Percentiles rank a stretch among this genome's conserved stretches.
These are phyloP conservation scores for Bombus breviceps DNA, from an alignment of 1,140 invertebrate species.

Conservation along the genomic window DNA sequence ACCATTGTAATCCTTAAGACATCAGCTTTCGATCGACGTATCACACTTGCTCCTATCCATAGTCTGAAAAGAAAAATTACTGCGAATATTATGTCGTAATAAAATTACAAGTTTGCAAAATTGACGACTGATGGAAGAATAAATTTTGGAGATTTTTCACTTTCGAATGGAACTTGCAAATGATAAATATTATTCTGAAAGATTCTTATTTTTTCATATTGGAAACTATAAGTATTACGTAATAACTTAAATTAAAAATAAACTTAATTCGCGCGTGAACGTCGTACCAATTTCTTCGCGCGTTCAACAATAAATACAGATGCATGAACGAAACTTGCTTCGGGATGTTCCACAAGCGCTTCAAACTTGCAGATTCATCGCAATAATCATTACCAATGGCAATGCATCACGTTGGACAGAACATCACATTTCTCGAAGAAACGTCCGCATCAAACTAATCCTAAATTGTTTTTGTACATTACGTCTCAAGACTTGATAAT, in stretches of 20 bases:
- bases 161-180: too few species aligned
- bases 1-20: too few species aligned
- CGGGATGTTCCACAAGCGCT: not conserved
- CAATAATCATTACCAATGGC: conserved; percentile 15
- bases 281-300: not conserved
- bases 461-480: not conserved
- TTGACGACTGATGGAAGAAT: too few species aligned
- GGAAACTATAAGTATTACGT: not conserved
- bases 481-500: too few species aligned
- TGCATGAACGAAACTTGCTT: not conserved
- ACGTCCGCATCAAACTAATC: not conserved
- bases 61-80: too few species aligned
- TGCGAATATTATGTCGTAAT: too few species aligned
- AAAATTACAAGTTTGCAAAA: too few species aligned
- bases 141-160: too few species aligned
- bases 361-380: conserved; percentile 21
- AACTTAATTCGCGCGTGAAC: not conserved
- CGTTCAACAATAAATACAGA: not conserved
- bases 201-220: not conserved
- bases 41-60: too few species aligned
- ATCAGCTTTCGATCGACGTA: too few species aligned
- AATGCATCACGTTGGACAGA: not conserved
- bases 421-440: not conserved
- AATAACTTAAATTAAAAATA: not conserved
- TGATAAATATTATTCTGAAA: too few species aligned